A percentile compares a stretch with the other conserved stretches of the same genome.
Evolutionary conservation across 2,113 vertebrate species (phyloP).

Genomic region (Cairina moschata): DNA sequence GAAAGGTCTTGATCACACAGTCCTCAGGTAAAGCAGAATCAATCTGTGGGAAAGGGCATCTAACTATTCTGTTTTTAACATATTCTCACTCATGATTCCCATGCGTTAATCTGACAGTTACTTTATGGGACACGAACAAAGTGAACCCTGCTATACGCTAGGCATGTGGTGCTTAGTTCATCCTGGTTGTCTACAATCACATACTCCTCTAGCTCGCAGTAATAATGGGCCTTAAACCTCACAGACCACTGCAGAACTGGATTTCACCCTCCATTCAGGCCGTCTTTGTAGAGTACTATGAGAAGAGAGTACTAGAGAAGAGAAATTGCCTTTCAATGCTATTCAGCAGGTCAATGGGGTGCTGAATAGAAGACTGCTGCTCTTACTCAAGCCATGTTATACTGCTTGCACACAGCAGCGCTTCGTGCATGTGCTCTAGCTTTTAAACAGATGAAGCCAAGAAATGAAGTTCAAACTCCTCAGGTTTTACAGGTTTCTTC

Average conservation of each 20-base stretch:
- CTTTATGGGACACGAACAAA: background rate
- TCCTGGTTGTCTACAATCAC: fast-evolving
- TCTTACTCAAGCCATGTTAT: background rate
- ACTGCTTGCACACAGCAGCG: background rate
- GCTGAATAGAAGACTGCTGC: fast-evolving
- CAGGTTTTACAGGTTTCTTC: background rate
- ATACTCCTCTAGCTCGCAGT: background rate
- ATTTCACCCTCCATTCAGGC: background rate
- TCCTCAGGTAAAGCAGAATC: background rate
- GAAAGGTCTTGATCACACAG: background rate
- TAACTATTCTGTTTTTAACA: background rate
- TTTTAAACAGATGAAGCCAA: background rate
- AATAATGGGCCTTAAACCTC: background rate
- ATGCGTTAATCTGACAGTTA: background rate
- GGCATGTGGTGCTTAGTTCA: background rate
- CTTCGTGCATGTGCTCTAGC: background rate
- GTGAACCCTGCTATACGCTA: background rate
- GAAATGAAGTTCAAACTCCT: background rate
- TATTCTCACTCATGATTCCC: fast-evolving
- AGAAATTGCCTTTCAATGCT: background rate
- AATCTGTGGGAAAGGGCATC: background rate
- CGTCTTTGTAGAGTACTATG: background rate
- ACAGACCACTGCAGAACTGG: background rate
- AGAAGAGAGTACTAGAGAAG: too few species aligned
- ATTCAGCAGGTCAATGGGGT: background rate